phyloP scores from a whole-genome alignment of 2,888 invertebrate genomes.

The Phorcus lineatus region DNA sequence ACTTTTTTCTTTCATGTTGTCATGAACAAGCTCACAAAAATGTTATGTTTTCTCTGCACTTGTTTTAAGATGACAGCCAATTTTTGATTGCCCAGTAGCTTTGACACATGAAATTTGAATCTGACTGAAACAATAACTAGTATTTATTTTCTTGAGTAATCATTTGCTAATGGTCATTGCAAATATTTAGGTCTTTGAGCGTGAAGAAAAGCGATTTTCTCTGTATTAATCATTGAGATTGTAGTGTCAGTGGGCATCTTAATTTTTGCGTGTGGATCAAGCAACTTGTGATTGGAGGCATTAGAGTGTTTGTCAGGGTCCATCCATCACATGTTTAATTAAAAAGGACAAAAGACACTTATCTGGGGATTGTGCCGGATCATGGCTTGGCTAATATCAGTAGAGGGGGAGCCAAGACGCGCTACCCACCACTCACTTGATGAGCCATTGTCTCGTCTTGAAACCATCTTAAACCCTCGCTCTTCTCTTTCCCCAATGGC shows the following conservation, averaged over 20 bases:
- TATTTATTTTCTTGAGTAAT: conserved; percentile 20
- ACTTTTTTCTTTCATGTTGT: no score
- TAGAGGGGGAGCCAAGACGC: background rate
- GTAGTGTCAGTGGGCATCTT: background rate
- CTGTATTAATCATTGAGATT: conserved; percentile 14
- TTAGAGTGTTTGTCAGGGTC: conserved; percentile 18
- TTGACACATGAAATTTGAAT: background rate
- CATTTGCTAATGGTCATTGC: conserved; percentile 23
- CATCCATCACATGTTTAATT: conserved; percentile 29
- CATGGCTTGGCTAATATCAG: conserved; percentile 9
- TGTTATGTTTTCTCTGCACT: no score
- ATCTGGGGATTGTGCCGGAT: conserved; percentile 21
- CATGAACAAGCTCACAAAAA: no score
- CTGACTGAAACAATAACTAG: background rate
- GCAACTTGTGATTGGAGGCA: conserved; percentile 21
- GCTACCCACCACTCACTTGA: conserved; percentile 2
- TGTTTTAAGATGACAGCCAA: background rate
- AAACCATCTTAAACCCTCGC: conserved; percentile 7
- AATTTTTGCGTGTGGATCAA: conserved; percentile 13
- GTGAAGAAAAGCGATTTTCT: conserved; percentile 9
- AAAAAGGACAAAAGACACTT: conserved; percentile 30
- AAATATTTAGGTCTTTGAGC: conserved; percentile 21
- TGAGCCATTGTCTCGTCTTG: conserved; percentile 15
- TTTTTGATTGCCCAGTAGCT: background rate
- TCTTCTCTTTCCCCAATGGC: conserved; percentile 17